These are phyloP conservation scores for Hystrix cristata DNA, from an alignment of 2,113 vertebrate genomes.

Conservation along the genomic window DNA sequence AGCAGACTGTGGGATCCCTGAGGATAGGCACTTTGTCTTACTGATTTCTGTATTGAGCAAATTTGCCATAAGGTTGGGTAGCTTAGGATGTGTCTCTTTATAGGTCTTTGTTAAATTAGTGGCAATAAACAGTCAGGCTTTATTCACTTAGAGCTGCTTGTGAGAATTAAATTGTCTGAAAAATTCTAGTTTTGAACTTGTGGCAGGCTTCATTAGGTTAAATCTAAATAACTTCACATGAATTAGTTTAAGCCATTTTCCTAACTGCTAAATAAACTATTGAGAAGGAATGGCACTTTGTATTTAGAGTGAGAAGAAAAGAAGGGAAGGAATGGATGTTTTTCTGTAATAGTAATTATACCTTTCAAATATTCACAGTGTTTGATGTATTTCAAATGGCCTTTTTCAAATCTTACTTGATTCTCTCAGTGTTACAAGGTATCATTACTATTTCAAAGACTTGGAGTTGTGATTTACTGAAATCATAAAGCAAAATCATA, in stretches of 20 bases:
- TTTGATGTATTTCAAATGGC: conserved; percentile 58
- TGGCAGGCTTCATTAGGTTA: conserved; percentile 53
- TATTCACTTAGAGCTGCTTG: not conserved
- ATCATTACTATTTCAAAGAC: conserved; percentile 59
- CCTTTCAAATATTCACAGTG: conserved; percentile 21
- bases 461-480: conserved; percentile 53
- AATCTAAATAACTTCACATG: conserved; percentile 59
- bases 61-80: not conserved
- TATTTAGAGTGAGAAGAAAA: conserved; percentile 13
- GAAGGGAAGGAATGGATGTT: not conserved
- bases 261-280: conserved; percentile 57
- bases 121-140: not conserved
- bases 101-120: not conserved
- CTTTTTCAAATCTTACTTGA: conserved; percentile 50
- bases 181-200: conserved; percentile 22
- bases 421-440: conserved; percentile 53
- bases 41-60: not conserved
- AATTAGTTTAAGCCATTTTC: conserved; percentile 64
- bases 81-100: not conserved
- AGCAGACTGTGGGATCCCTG: not conserved
- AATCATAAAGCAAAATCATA: conserved; percentile 53
- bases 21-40: conserved; percentile 21
- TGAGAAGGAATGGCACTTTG: conserved; percentile 47
- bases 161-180: conserved; percentile 42
- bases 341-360: conserved; percentile 45